Evolutionary conservation across 2,113 vertebrate genomes (phyloP), one percentile per base, ranked within the genome.

Genomic region (Boleophthalmus pectinirostris): DNA sequence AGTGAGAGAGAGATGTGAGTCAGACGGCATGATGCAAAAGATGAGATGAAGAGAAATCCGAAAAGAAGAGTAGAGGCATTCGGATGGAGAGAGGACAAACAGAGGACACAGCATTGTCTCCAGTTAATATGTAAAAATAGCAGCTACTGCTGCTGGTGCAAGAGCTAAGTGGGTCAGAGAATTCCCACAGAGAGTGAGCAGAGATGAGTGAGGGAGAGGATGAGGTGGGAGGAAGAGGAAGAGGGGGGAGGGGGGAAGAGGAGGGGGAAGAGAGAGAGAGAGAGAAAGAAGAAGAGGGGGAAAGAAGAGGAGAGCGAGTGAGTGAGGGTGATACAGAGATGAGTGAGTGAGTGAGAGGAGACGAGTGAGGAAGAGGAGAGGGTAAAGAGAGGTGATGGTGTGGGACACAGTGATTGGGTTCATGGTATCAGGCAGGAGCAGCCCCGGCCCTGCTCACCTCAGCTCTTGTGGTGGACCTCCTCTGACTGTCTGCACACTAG

Each of bases 131-230:
- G 81, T 92, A 92, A 93, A 93, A 94, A 93, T 92, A 93, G 91
- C 90, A 82, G 79, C 83, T 58, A 25, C 23, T 84, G 88, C 87
- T 90, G 89, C 82, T 89, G 85, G 77, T 87, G 76, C 73, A 88
- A 84, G 87, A 86, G 84, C 90, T 89, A 94, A 93, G 79, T 93
- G 89, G 93, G 93, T 94, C 92, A 94, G 84, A 90, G 85, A 89
- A 91, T 92, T 93, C 92, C 91, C 93, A 90, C 60, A 79, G 85
- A 85, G 85, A 70, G 77, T 29, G 38, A 35, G 58, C 18, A 13
- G 49, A 46, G 65, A 43, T 16, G 38, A 35, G 49, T 25, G 70
- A 60, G 56, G 53, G 58, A 68, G 73, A 86, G 77, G 75, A 54
- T 16, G 9, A 16, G n/a, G 53, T 15, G 45, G 38, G 60, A 53